Percentiles rank a stretch among this genome's conserved stretches.
These are phyloP conservation scores for Drosophila nikananu DNA, from an alignment of 1,140 invertebrate species.

Conservation along the genomic window DNA sequence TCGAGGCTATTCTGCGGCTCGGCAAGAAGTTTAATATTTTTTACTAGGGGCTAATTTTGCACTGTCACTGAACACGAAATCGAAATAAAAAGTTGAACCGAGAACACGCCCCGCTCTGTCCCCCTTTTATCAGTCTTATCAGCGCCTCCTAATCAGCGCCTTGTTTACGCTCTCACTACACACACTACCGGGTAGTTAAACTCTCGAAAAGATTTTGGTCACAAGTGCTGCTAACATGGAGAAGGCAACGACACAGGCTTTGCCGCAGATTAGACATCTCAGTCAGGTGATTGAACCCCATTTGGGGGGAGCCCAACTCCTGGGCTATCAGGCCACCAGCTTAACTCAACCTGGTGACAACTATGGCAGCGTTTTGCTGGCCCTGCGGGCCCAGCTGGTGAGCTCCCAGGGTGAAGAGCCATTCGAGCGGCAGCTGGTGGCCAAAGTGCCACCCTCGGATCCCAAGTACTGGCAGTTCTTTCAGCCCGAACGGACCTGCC, in stretches of 20 bases:
- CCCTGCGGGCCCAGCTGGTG: constrained; percentile 67
- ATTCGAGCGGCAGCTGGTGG: constrained; percentile 84
- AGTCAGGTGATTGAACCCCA: constrained; percentile 54
- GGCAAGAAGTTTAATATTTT: constrained; percentile 71
- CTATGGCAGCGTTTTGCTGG: constrained; percentile 87
- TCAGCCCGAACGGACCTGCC: constrained; percentile 87
- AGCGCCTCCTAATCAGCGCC: constrained; percentile 10
- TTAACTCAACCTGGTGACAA: constrained; percentile 87
- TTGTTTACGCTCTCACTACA: constrained; percentile 4
- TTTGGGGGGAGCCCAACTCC: constrained; percentile 39
- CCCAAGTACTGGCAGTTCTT: constrained; percentile 86
- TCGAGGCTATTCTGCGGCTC: constrained; percentile 65
- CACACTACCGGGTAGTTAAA: not conserved
- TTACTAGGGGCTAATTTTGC: constrained; percentile 24
- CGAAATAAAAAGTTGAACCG: not conserved
- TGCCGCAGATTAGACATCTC: constrained; percentile 57
- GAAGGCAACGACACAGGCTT: not conserved
- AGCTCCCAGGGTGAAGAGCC: constrained; percentile 5
- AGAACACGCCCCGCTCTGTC: not conserved
- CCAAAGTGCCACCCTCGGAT: constrained; percentile 87
- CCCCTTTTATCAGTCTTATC: constrained; percentile 32
- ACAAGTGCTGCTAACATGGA: constrained; percentile 38
- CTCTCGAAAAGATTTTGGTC: constrained; percentile 11
- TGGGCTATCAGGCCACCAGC: constrained; percentile 41
- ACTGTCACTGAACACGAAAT: not conserved